Evolutionary conservation across 2,113 vertebrate genomes (phyloP).

Genomic region (Polypterus bichir): DNA sequence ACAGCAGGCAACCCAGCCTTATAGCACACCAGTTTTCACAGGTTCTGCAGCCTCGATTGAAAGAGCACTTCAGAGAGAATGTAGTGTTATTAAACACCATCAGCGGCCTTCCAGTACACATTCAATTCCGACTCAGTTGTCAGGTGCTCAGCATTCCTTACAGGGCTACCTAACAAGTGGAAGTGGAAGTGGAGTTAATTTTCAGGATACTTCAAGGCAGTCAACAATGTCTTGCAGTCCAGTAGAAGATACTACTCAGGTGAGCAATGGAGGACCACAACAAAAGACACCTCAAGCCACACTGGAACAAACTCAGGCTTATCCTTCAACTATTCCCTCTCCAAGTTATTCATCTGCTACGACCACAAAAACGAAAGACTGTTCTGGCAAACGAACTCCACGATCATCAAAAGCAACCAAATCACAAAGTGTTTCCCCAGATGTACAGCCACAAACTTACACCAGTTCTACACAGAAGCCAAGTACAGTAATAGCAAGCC

Average conservation of each 20-base stretch:
- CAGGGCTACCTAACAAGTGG: constrained; percentile 66
- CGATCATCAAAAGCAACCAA: constrained; percentile 58
- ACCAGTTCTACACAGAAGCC: constrained; percentile 74
- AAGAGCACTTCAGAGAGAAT: constrained; percentile 97
- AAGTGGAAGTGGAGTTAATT: constrained; percentile 54
- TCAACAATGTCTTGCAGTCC: constrained; percentile 72
- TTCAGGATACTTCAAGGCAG: constrained; percentile 73
- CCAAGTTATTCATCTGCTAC: constrained; percentile 62
- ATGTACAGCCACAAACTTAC: constrained; percentile 72
- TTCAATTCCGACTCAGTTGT: constrained; percentile 69
- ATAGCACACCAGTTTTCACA: constrained; percentile 74
- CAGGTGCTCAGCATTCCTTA: constrained; percentile 80
- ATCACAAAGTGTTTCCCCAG: constrained; percentile 58
- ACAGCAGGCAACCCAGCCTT: constrained; percentile 70
- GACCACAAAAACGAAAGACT: constrained; percentile 64
- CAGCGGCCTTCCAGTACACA: constrained; percentile 95
- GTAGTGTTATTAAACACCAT: constrained; percentile 99
- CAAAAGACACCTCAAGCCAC: constrained; percentile 67
- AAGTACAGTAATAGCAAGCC: constrained; percentile 79
- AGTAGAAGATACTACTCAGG: constrained; percentile 67
- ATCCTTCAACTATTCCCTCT: constrained; percentile 59
- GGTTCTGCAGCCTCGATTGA: constrained; percentile 77
- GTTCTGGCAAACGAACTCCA: constrained; percentile 61
- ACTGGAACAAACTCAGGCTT: constrained; percentile 67
- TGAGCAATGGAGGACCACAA: constrained; percentile 64